Percentiles rank a stretch among this genome's conserved stretches.
phyloP scores from a whole-genome alignment of 2,797 vertebrate genomes.

The Pangasius mekongensis region DNA sequence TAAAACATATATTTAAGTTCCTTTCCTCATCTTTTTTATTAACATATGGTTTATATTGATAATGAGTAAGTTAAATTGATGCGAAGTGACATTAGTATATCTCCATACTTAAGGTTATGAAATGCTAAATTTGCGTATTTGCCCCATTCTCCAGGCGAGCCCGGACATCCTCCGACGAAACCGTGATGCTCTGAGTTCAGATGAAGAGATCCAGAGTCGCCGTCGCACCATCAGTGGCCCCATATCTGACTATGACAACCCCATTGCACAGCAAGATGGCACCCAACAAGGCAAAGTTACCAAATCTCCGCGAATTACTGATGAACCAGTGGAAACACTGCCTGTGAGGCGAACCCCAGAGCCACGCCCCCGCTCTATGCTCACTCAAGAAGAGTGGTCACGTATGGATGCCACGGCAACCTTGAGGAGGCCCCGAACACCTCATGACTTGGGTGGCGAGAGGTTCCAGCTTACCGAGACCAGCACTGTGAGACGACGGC shows the following conservation, averaged over 20 bases:
- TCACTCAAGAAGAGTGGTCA: slow-evolving; percentile 72
- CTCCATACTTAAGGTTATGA: no score
- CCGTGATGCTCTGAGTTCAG: slow-evolving; percentile 86
- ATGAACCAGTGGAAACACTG: slow-evolving; percentile 45
- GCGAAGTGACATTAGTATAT: not conserved
- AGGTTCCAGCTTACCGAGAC: slow-evolving; percentile 83
- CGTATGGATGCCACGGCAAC: slow-evolving; percentile 80
- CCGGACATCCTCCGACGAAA: slow-evolving; percentile 79
- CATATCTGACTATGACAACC: slow-evolving; percentile 73
- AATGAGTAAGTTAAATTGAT: not conserved
- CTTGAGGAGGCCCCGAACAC: slow-evolving; percentile 76
- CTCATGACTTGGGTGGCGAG: slow-evolving; percentile 72
- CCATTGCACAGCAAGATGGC: slow-evolving; percentile 35
- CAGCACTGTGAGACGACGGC: slow-evolving; percentile 84
- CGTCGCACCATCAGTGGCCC: slow-evolving; percentile 90
- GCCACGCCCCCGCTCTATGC: slow-evolving; percentile 73
- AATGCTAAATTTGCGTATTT: not conserved
- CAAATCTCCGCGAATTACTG: not conserved
- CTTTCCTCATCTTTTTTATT: not conserved
- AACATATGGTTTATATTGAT: not conserved
- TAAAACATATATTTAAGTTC: not conserved
- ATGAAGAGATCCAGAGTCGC: slow-evolving; percentile 85
- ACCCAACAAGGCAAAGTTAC: not conserved
- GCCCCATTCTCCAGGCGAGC: slow-evolving; percentile 66
- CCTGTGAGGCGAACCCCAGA: slow-evolving; percentile 67